Conservation (phyloP, 1,140 invertebrate species). For the Whitmania pigra region DNA sequence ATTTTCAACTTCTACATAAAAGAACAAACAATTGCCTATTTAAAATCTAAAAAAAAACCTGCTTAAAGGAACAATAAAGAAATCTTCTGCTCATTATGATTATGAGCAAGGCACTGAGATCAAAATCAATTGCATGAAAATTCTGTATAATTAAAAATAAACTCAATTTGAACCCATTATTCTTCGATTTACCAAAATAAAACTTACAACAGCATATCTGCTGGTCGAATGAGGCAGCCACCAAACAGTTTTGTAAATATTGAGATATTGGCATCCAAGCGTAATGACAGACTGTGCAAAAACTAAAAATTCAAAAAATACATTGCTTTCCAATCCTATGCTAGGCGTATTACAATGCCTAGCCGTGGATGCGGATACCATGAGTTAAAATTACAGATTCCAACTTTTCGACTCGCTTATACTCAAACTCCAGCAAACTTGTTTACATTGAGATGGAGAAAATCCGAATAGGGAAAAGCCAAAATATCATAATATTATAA, state of each 20-base stretch:
- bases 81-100: conserved; percentile 65
- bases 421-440: too few relatives aligned
- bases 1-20: neutral
- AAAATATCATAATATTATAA: too few relatives aligned
- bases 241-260: conserved; percentile 90
- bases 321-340: conserved; percentile 64
- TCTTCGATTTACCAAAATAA: conserved; percentile 9
- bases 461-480: too few relatives aligned
- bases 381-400: too few relatives aligned
- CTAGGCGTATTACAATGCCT: conserved; percentile 52
- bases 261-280: conserved; percentile 73
- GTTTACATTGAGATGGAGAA: too few relatives aligned
- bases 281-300: conserved; percentile 59
- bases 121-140: conserved; percentile 80
- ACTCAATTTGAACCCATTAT: neutral
- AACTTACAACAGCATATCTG: conserved; percentile 68
- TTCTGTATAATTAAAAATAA: conserved; percentile 57
- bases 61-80: conserved; percentile 54
- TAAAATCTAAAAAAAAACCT: conserved; percentile 33
- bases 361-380: too few relatives aligned
- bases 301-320: conserved; percentile 69
- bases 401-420: too few relatives aligned
- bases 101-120: conserved; percentile 67
- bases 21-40: neutral
- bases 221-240: conserved; percentile 85